Conservation (phyloP, 2,113 vertebrate genomes). For the Sinocyclocheilus anophthalmus region DNA sequence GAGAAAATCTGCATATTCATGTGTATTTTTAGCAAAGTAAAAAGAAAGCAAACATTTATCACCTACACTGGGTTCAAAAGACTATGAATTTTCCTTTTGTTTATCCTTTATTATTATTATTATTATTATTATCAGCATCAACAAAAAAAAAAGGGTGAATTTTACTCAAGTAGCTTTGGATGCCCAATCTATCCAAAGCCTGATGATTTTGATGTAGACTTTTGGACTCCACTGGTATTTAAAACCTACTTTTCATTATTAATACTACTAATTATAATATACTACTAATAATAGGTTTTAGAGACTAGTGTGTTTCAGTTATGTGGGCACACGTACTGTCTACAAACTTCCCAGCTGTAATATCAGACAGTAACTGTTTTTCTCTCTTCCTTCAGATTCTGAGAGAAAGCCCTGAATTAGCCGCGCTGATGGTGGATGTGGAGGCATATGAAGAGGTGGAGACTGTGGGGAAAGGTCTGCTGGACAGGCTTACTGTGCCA, state of each 20-base stretch:
- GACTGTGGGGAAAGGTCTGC: constrained; percentile 87
- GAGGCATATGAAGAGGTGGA: constrained; percentile 91
- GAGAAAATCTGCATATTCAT: neutral
- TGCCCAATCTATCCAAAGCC: neutral
- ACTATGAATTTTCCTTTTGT: neutral
- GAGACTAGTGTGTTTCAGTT: neutral
- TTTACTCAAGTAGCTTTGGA: neutral
- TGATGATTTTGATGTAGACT: neutral
- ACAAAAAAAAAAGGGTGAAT: no score
- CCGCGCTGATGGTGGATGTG: constrained; percentile 78
- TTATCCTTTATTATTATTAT: neutral
- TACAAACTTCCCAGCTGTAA: neutral
- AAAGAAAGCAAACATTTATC: neutral
- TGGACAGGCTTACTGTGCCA: constrained; percentile 92
- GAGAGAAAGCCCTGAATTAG: constrained; percentile 82
- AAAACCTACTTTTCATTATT: neutral
- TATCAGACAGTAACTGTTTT: constrained; percentile 7
- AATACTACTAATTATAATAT: no score
- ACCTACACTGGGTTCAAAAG: neutral
- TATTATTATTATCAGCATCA: no score
- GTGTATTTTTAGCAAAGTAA: neutral
- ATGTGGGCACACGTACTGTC: neutral
- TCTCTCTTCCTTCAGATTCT: constrained; percentile 77
- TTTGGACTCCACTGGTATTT: neutral
- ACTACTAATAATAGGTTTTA: neutral